These are phyloP conservation scores for Drosophila busckii DNA, from an alignment of 1,140 invertebrate genomes.

Conservation along the genomic window DNA sequence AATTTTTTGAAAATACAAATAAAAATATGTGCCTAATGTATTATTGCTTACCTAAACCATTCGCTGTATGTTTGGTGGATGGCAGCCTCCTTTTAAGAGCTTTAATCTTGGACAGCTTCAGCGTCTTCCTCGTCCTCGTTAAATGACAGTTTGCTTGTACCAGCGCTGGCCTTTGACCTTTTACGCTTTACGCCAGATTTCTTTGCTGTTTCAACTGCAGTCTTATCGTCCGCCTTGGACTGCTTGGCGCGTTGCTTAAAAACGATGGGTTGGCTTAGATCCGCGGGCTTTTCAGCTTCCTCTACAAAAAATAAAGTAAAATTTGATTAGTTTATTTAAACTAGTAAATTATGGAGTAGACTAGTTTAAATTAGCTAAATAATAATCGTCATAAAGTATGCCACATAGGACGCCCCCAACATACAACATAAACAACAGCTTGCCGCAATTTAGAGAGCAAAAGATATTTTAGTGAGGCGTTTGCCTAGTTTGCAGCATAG, in stretches of 20 bases:
- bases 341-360: too few species aligned
- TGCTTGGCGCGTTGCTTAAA: constrained; percentile 59
- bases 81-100: background rate
- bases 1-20: too few species aligned
- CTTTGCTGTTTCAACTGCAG: constrained; percentile 11
- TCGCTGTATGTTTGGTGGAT: constrained; percentile 1
- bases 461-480: constrained; percentile 30
- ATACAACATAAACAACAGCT: constrained; percentile 1
- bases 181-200: constrained; percentile 40
- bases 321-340: constrained; percentile 6
- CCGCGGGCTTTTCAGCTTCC: constrained; percentile 62
- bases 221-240: constrained; percentile 9
- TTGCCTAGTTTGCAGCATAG: constrained; percentile 30
- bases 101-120: constrained; percentile 44
- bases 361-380: too few species aligned
- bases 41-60: constrained; percentile 33
- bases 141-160: constrained; percentile 58
- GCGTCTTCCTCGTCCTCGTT: constrained; percentile 72
- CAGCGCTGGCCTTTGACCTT: constrained; percentile 41
- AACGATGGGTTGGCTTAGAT: constrained; percentile 65
- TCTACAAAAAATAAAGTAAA: constrained; percentile 40
- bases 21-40: too few species aligned
- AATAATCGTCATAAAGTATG: too few species aligned
- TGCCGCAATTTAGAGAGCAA: constrained; percentile 18
- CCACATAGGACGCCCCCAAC: constrained; percentile 12